phyloP scores from a whole-genome alignment of 1,140 invertebrate genomes.

The Bombus haemorrhoidalis region DNA sequence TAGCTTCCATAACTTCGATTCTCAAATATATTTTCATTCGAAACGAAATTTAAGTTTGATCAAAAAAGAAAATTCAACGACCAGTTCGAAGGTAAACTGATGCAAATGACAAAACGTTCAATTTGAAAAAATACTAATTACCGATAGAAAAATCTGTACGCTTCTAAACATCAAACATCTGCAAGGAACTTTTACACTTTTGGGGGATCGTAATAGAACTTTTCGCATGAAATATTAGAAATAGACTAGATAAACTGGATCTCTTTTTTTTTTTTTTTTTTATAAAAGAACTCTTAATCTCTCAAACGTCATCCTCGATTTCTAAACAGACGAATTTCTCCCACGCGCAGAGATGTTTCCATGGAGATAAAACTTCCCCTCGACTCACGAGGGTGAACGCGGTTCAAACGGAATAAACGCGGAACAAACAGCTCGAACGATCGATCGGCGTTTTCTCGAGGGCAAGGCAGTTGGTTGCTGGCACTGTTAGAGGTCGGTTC shows the following conservation, averaged over 20 bases:
- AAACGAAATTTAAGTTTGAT: too few relatives aligned
- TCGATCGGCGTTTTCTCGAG: slow-evolving; percentile 72
- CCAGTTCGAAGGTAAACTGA: too few relatives aligned
- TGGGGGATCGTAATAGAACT: not conserved
- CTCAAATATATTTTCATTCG: too few relatives aligned
- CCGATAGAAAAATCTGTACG: not conserved
- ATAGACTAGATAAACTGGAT: not conserved
- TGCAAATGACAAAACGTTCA: too few relatives aligned
- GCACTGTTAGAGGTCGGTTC: slow-evolving; percentile 42
- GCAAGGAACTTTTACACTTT: not conserved
- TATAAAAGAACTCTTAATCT: not conserved
- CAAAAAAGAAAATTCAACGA: too few relatives aligned
- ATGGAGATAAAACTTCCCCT: not conserved
- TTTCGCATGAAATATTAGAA: not conserved
- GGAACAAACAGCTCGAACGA: slow-evolving; percentile 46
- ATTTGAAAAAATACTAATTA: not conserved
- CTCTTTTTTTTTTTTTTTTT: not conserved
- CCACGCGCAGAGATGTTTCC: not conserved
- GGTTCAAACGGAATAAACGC: slow-evolving; percentile 8
- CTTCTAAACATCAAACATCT: not conserved
- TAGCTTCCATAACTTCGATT: too few relatives aligned
- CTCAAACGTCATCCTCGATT: not conserved
- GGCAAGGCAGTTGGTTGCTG: slow-evolving; percentile 74
- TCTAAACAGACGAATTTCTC: not conserved
- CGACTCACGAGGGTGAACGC: slow-evolving; percentile 48